Evolutionary conservation across 64 coral and sea anemone genomes (phyloP), one percentile per base, ranked within the genome.

Genomic region (Stylophora pistillata): DNA sequence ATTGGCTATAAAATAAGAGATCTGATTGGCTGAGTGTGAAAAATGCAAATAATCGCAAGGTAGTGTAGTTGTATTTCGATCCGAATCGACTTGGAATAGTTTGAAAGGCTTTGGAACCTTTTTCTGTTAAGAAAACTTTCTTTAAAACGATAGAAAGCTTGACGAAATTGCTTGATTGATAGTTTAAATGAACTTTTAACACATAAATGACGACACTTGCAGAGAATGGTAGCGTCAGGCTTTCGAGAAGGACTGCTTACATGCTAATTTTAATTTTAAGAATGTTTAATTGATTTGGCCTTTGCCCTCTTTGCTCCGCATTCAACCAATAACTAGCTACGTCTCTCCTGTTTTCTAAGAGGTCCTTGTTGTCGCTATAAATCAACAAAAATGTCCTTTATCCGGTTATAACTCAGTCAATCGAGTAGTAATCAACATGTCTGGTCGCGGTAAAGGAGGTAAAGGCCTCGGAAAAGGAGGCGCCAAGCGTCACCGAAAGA

Each of bases 381-480:
- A 77, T 3, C n/a, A 0, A 53, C 2, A 16, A 20, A 77, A 9
- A 18, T 1, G 47, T 10, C 3, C 12, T 0, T 9, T 0, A 76
- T 52, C 18, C 14, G 53, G 9, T 6, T 4, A 53, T 7, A 47
- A 47, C 37, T 47, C 37, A 47, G 37, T 47, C 37, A 47, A 13
- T 21, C 15, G 33, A 75, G 73, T 23, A 75, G 9, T 1, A 75
- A 2, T 60, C 16, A 41, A 3, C 9, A 91, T 91, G 89, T 85
- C 89, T 85, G 89, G 89, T 56, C 79, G 89, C 32, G 89, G 89
- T 53, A 91, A 91, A 91, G 89, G 89, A 85, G 89, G 89, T 4
- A 91, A 91, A 91, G 89, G 89, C 55, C 62, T 91, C 29, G 89
- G 89, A 77, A 91, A 91, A 91, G 89, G 89, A 91, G 89, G 89